A percentile compares a stretch with the other conserved stretches of the same genome.
phyloP scores from a whole-genome alignment of 2,113 vertebrate species.

The Rissa tridactyla region DNA sequence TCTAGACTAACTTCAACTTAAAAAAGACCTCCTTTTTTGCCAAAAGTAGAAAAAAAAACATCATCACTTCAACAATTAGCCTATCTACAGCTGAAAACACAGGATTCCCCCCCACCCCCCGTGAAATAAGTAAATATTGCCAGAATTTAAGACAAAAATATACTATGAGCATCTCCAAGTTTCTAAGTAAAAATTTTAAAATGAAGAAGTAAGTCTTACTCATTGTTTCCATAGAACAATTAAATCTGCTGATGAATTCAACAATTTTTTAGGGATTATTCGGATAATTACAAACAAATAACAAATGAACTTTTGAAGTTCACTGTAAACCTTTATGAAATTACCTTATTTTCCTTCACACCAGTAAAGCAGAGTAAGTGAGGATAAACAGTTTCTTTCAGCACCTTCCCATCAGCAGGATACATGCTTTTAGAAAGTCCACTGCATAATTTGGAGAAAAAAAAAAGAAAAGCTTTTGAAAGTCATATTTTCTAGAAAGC shows the following conservation, averaged over 20 bases:
- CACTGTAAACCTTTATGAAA: not conserved
- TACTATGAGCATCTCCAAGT: not conserved
- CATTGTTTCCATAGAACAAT: not conserved
- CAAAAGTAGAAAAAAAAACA: not conserved
- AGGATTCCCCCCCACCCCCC: no score
- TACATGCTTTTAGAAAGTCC: conserved; percentile 72
- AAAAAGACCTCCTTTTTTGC: not conserved
- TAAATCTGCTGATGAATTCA: not conserved
- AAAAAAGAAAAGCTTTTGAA: conserved; percentile 17
- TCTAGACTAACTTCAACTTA: not conserved
- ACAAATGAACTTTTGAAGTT: not conserved
- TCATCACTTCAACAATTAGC: not conserved
- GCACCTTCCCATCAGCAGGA: conserved; percentile 66
- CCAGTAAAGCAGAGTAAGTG: conserved; percentile 75
- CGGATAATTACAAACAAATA: not conserved
- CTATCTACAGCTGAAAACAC: not conserved
- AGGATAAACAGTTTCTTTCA: conserved; percentile 75
- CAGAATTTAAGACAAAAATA: not conserved
- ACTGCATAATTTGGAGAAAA: conserved; percentile 13
- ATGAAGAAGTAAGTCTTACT: not conserved
- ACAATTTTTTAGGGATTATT: not conserved
- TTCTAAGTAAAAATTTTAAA: not conserved
- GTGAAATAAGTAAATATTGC: not conserved
- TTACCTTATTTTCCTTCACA: conserved; percentile 73
- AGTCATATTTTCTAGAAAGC: not conserved